A percentile compares a stretch with the other conserved stretches of the same genome.
Conservation (phyloP, 2,113 vertebrate species). For the Romanogobio albipinnatus region DNA sequence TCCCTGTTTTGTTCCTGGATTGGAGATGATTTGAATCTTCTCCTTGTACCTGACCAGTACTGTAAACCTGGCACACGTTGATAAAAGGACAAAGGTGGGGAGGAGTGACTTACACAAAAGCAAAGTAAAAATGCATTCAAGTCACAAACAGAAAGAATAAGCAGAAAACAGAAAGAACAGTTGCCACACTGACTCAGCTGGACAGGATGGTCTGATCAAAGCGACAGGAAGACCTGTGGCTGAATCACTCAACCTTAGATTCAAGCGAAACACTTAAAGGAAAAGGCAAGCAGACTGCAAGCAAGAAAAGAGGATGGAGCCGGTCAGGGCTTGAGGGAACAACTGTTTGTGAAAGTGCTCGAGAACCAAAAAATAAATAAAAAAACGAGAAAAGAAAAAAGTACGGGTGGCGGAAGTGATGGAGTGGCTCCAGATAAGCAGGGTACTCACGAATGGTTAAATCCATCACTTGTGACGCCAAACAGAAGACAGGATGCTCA, state of each 20-base stretch:
- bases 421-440: constrained; percentile 78
- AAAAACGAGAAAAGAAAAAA: constrained; percentile 2
- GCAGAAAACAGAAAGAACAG: constrained; percentile 52
- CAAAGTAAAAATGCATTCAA: constrained; percentile 99
- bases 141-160: constrained; percentile 87
- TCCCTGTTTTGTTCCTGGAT: constrained; percentile 9
- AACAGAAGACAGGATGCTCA: constrained; percentile 99
- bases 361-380: no score
- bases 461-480: constrained; percentile 99
- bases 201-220: constrained; percentile 40
- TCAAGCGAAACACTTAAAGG: constrained; percentile 83
- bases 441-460: constrained; percentile 99
- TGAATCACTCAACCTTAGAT: constrained; percentile 84
- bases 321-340: constrained; percentile 64
- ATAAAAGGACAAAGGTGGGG: constrained; percentile 76
- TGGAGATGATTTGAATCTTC: background rate
- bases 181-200: constrained; percentile 77
- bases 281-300: constrained; percentile 83
- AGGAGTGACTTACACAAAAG: constrained; percentile 85
- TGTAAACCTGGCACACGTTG: constrained; percentile 80
- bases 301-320: constrained; percentile 76
- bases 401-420: constrained; percentile 36
- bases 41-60: constrained; percentile 15
- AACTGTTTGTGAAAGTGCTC: constrained; percentile 8
- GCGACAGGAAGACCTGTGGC: constrained; percentile 71